These are phyloP conservation scores for Episyrphus balteatus DNA, from an alignment of 1,140 invertebrate genomes.

Conservation along the genomic window DNA sequence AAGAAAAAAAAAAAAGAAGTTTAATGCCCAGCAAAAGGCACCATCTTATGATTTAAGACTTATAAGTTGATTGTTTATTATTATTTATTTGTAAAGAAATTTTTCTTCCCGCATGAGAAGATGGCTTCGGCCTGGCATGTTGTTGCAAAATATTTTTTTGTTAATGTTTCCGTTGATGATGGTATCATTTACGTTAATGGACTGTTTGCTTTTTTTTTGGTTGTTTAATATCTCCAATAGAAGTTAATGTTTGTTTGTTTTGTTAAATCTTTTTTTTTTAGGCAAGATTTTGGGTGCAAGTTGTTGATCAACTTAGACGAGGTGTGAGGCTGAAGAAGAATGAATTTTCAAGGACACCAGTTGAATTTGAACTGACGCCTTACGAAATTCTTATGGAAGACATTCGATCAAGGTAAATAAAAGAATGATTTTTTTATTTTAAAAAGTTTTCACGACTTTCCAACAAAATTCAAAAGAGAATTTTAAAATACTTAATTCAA, in stretches of 20 bases:
- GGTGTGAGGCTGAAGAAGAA: constrained; percentile 91
- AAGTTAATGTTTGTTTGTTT: not conserved
- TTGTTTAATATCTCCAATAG: too few species aligned
- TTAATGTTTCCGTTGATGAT: constrained; percentile 2
- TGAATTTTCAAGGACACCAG: constrained; percentile 51
- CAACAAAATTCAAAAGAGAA: constrained; percentile 1
- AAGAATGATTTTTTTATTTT: not conserved
- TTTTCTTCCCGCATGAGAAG: not conserved
- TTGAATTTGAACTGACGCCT: constrained; percentile 91
- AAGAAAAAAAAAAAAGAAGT: too few species aligned
- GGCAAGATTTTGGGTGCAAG: constrained; percentile 95
- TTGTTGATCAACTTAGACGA: constrained; percentile 69
- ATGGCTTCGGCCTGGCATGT: not conserved
- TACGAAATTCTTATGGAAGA: constrained; percentile 97
- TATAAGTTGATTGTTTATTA: constrained; percentile 1
- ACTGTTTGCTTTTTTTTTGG: too few species aligned
- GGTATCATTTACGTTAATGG: too few species aligned
- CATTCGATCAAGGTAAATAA: constrained; percentile 64
- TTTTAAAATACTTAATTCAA: not conserved
- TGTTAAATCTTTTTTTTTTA: constrained; percentile 30
- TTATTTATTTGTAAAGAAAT: not conserved
- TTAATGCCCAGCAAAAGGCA: too few species aligned
- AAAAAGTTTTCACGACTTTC: not conserved
- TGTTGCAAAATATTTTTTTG: not conserved
- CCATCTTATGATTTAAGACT: not conserved